Evolutionary conservation across 2,797 vertebrate species (phyloP).

Genomic region (Stomatorhinus walkeri): DNA sequence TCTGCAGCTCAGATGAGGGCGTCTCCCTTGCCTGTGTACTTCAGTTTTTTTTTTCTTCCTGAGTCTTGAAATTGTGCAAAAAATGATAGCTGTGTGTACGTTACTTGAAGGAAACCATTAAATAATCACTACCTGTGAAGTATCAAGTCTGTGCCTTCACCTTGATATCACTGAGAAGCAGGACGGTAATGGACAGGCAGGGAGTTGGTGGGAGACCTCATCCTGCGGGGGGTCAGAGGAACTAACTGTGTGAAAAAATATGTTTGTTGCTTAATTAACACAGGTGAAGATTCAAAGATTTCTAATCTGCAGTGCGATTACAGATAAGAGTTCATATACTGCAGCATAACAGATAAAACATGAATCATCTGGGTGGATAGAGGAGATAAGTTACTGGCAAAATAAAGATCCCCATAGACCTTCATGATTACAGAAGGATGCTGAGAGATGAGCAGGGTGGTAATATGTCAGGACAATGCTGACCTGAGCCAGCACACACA

Average conservation of each 20-base stretch:
- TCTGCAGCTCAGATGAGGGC: slow-evolving; percentile 28
- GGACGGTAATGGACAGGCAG: neutral
- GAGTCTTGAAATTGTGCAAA: slow-evolving; percentile 36
- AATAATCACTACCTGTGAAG: slow-evolving; percentile 31
- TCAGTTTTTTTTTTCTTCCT: slow-evolving; percentile 26
- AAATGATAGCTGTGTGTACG: slow-evolving; percentile 40
- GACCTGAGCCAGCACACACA: neutral
- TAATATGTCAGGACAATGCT: neutral
- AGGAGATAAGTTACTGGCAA: neutral
- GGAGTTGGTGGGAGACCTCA: neutral
- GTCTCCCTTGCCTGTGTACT: slow-evolving; percentile 34
- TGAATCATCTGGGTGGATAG: neutral
- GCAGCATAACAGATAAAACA: neutral
- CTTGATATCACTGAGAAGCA: neutral
- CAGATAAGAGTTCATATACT: neutral
- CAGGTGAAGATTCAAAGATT: neutral
- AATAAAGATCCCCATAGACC: neutral
- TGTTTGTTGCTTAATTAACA: neutral
- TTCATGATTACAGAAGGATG: neutral
- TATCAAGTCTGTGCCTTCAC: neutral
- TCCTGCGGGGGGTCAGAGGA: neutral
- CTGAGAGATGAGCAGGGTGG: neutral
- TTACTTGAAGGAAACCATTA: slow-evolving; percentile 46
- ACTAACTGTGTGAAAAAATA: neutral
- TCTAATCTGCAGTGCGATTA: neutral